Conservation (phyloP, 2,888 invertebrate genomes). For the Bombylius discolor region DNA sequence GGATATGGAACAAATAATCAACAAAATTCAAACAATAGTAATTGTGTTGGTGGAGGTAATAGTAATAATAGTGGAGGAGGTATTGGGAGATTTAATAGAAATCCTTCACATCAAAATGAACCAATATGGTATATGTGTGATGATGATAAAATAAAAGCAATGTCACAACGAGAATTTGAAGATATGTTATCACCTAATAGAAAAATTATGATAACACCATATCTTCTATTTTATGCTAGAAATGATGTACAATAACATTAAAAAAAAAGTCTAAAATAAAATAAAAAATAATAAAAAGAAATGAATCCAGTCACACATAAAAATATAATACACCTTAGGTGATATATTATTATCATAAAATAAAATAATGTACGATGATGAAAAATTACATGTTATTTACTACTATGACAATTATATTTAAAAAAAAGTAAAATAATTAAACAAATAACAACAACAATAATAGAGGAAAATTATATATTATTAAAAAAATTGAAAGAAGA, state of each 20-base stretch:
- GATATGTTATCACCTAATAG: constrained; percentile 61
- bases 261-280: neutral
- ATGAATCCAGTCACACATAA: no score
- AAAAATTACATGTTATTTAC: no score
- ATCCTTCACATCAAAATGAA: constrained; percentile 14
- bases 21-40: neutral
- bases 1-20: neutral
- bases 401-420: no score
- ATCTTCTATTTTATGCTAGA: constrained; percentile 70
- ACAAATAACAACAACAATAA: neutral
- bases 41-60: neutral
- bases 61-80: neutral
- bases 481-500: neutral
- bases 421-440: neutral
- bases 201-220: constrained; percentile 70
- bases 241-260: constrained; percentile 36
- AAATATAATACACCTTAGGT: no score
- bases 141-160: constrained; percentile 69
- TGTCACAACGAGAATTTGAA: constrained; percentile 64
- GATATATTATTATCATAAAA: no score
- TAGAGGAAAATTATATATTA: no score
- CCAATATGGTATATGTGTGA: constrained; percentile 75
- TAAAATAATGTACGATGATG: no score
- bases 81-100: neutral
- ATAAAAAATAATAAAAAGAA: no score